Percentiles rank a stretch among this genome's conserved stretches.
phyloP scores from a whole-genome alignment of 2,113 vertebrate species.

The Gobius niger region DNA sequence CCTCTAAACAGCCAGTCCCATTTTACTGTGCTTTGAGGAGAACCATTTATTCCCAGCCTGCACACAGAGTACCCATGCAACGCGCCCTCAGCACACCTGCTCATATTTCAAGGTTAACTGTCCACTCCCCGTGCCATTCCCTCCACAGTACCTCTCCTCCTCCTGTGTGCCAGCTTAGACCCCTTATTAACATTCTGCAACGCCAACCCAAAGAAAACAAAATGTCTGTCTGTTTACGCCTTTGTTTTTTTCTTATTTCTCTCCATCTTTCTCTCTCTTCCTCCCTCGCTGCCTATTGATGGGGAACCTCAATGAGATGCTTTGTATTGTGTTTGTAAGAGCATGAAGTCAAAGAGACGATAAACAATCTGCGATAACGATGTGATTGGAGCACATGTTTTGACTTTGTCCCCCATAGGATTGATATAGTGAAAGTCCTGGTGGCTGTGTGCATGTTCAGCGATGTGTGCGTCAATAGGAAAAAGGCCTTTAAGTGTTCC shows the following conservation, averaged over 20 bases:
- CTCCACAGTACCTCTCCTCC: slow-evolving; percentile 44
- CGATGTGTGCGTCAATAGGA: slow-evolving; percentile 19
- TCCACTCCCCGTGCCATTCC: slow-evolving; percentile 15
- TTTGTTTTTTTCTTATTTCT: slow-evolving; percentile 53
- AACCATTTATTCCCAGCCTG: slow-evolving; percentile 4
- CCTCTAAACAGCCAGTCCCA: not conserved
- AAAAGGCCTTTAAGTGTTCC: slow-evolving; percentile 21
- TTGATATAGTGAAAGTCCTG: slow-evolving; percentile 12
- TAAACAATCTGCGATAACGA: slow-evolving; percentile 58
- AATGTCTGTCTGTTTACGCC: slow-evolving; percentile 60
- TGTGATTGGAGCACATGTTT: slow-evolving; percentile 24
- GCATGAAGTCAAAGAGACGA: slow-evolving; percentile 31
- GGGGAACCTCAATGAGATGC: slow-evolving; percentile 49
- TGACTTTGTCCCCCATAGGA: slow-evolving; percentile 22
- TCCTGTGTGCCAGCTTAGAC: slow-evolving; percentile 38
- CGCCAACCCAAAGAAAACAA: slow-evolving; percentile 49
- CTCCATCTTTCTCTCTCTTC: slow-evolving; percentile 39
- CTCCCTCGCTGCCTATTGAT: slow-evolving; percentile 11
- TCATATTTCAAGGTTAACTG: slow-evolving; percentile 53
- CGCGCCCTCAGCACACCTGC: slow-evolving; percentile 13
- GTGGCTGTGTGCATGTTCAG: slow-evolving; percentile 2
- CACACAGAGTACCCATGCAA: not conserved
- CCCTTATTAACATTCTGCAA: slow-evolving; percentile 68
- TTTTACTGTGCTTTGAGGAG: not conserved
- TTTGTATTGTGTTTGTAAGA: slow-evolving; percentile 54